Percentiles rank a stretch among this genome's conserved stretches.
These are phyloP conservation scores for Oeneis ivallda DNA, from an alignment of 2,888 invertebrate genomes.

Conservation along the genomic window DNA sequence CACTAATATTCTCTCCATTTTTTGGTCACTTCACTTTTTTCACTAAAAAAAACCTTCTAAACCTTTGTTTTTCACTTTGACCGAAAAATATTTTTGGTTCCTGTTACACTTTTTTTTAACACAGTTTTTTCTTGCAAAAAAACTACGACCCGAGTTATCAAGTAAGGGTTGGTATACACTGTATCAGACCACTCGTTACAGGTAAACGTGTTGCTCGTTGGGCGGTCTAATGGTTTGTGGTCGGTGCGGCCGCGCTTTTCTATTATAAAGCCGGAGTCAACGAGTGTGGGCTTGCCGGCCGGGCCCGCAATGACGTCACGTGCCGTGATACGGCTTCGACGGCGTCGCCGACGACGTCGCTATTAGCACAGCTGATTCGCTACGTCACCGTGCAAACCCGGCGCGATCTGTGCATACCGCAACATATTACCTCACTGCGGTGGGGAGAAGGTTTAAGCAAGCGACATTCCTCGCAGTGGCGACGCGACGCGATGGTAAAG, in stretches of 20 bases:
- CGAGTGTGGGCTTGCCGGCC: conserved; percentile 49
- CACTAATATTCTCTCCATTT: conserved; percentile 64
- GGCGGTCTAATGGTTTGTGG: conserved; percentile 64
- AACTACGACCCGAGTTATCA: not conserved
- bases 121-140: not conserved
- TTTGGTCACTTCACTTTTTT: conserved; percentile 48
- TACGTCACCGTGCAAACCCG: conserved; percentile 49
- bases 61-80: conserved; percentile 1
- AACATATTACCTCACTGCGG: not conserved
- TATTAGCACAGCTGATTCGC: conserved; percentile 42
- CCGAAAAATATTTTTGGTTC: not conserved
- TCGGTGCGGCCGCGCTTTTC: conserved; percentile 52
- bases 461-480: not conserved
- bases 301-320: conserved; percentile 53
- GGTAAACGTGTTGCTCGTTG: conserved; percentile 58
- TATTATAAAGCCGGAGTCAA: conserved; percentile 71
- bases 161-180: not conserved
- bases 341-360: conserved; percentile 38
- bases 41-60: conserved; percentile 37
- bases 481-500: no score
- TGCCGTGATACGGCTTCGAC: conserved; percentile 45
- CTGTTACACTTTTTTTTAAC: not conserved
- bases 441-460: not conserved
- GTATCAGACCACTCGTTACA: not conserved
- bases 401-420: conserved; percentile 18